A percentile compares a stretch with the other conserved stretches of the same genome.
Evolutionary conservation across 2,888 invertebrate genomes (phyloP).

Genomic region (Scaptomyza tumidula): DNA sequence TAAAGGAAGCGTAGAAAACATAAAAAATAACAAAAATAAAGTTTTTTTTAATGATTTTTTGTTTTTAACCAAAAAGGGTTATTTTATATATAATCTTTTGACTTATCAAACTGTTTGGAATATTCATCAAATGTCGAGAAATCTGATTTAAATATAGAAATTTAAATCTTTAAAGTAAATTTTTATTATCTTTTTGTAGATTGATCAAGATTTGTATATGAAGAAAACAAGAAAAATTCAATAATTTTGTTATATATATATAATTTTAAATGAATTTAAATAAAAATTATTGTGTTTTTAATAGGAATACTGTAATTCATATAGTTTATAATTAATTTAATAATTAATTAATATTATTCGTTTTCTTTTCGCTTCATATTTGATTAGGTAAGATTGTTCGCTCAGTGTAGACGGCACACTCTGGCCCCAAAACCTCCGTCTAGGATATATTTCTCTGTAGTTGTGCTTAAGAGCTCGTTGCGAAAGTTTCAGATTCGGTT

Average conservation of each 20-base stretch:
- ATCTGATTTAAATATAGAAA: too few species aligned
- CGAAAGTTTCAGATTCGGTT: constrained; percentile 50
- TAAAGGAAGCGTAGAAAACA: too few species aligned
- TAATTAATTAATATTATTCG: not conserved
- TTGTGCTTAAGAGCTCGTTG: constrained; percentile 29
- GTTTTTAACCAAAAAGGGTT: too few species aligned
- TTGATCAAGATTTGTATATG: too few species aligned
- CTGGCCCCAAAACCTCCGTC: constrained; percentile 32
- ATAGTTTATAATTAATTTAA: not conserved
- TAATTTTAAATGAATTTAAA: not conserved
- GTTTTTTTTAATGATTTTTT: too few species aligned
- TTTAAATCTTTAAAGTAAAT: too few species aligned
- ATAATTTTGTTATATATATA: not conserved
- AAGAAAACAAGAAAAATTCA: too few species aligned
- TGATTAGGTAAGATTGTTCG: not conserved
- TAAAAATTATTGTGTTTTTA: not conserved
- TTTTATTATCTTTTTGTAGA: too few species aligned
- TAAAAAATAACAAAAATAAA: too few species aligned
- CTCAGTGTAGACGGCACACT: constrained; percentile 51
- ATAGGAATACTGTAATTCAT: not conserved
- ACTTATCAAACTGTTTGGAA: too few species aligned
- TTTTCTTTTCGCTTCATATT: not conserved
- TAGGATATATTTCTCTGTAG: constrained; percentile 43
- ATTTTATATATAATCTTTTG: too few species aligned
- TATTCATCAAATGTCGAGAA: too few species aligned